phyloP scores from a whole-genome alignment of 2,888 invertebrate species.

The Endomychus coccineus region DNA sequence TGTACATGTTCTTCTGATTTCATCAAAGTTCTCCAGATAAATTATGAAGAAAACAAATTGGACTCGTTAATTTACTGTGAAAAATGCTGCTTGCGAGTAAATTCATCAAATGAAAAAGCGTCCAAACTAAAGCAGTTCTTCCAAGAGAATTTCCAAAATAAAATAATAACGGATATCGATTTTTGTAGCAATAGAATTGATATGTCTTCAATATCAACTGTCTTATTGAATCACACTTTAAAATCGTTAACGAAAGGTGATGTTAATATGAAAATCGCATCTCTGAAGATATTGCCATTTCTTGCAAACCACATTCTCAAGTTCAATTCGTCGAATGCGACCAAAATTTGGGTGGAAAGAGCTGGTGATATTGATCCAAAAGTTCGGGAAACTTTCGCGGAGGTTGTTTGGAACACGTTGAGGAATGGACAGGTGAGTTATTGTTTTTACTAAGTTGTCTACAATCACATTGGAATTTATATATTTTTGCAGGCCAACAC shows the following conservation, averaged over 20 bases:
- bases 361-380: constrained; percentile 35
- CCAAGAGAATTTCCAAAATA: no score
- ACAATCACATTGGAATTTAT: neutral
- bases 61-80: constrained; percentile 6
- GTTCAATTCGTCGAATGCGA: constrained; percentile 39
- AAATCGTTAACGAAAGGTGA: constrained; percentile 23
- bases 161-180: constrained; percentile 15
- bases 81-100: constrained; percentile 6
- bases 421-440: constrained; percentile 30
- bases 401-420: constrained; percentile 35
- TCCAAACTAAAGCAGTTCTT: neutral
- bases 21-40: constrained; percentile 6
- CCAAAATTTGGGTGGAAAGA: constrained; percentile 41
- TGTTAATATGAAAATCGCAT: constrained; percentile 31
- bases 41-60: constrained; percentile 3
- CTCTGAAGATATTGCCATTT: constrained; percentile 39
- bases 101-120: constrained; percentile 1
- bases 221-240: constrained; percentile 31
- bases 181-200: constrained; percentile 25
- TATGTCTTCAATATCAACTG: constrained; percentile 25
- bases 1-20: constrained; percentile 10
- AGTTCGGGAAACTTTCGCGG: constrained; percentile 37
- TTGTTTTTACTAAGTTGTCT: neutral
- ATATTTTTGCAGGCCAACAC: constrained; percentile 27
- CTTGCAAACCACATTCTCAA: constrained; percentile 42